Evolutionary conservation across 1,140 invertebrate genomes (phyloP).

Genomic region (Sycobia sp.): DNA sequence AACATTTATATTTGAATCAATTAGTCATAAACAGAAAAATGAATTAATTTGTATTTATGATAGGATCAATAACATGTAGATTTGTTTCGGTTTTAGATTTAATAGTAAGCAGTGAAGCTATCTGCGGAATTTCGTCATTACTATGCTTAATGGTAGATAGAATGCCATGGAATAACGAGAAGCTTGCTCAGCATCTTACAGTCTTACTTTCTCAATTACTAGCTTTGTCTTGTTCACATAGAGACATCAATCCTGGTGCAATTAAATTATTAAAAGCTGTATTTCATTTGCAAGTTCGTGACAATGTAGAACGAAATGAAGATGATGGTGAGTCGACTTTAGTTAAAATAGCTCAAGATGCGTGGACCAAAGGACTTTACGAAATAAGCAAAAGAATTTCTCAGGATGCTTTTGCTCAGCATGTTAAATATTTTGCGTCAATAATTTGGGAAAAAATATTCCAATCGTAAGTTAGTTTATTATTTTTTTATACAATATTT

Average conservation of each 20-base stretch:
- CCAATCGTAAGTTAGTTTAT: constrained; percentile 17
- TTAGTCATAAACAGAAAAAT: background rate
- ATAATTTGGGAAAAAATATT: constrained; percentile 32
- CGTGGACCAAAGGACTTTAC: constrained; percentile 26
- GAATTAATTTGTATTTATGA: background rate
- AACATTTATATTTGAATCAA: too few relatives aligned
- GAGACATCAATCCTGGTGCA: constrained; percentile 16
- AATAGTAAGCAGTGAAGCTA: constrained; percentile 60
- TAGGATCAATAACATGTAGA: too few relatives aligned
- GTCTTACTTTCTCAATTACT: constrained; percentile 24
- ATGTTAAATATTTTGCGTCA: constrained; percentile 30
- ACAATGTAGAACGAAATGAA: constrained; percentile 23
- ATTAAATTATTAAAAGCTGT: constrained; percentile 30
- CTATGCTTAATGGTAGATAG: constrained; percentile 34
- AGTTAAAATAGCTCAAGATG: constrained; percentile 17
- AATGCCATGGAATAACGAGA: constrained; percentile 28
- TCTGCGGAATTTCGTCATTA: constrained; percentile 59
- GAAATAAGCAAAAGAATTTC: constrained; percentile 26
- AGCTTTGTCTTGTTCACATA: constrained; percentile 26
- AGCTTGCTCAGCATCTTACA: constrained; percentile 6
- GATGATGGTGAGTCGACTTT: constrained; percentile 9
- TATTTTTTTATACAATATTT: too few relatives aligned
- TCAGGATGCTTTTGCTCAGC: constrained; percentile 5
- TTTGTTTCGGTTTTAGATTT: constrained; percentile 57
- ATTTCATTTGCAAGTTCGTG: constrained; percentile 23